Percentiles rank a stretch among this genome's conserved stretches.
Evolutionary conservation across 2,113 vertebrate species (phyloP).

Genomic region (Leucopternis melanops): DNA sequence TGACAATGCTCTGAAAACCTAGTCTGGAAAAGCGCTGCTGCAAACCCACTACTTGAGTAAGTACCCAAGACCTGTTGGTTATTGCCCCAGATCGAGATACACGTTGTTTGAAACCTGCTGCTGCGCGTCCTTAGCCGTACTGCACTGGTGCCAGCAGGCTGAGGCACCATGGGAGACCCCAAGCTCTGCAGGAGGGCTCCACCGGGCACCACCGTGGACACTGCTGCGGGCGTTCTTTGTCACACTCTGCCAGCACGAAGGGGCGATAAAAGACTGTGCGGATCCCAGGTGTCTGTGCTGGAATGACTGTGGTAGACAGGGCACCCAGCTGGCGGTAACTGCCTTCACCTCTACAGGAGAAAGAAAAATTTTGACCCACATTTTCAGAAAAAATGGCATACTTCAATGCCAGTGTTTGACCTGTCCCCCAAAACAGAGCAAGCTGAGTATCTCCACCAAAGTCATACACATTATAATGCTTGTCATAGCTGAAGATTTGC

Average conservation of each 20-base stretch:
- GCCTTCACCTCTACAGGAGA: background rate
- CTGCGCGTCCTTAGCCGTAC: rapidly evolving
- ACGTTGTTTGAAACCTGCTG: background rate
- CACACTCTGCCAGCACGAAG: background rate
- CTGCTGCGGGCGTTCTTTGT: background rate
- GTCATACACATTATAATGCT: rapidly evolving
- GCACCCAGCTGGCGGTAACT: background rate
- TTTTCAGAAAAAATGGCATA: background rate
- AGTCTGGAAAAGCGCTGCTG: background rate
- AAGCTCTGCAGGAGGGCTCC: background rate
- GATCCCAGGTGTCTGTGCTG: background rate
- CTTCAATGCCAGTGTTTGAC: background rate
- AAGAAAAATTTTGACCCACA: background rate
- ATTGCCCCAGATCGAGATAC: rapidly evolving
- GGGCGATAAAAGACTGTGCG: rapidly evolving
- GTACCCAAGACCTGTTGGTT: background rate
- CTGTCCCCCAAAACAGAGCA: background rate
- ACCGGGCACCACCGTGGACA: background rate
- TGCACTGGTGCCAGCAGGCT: background rate
- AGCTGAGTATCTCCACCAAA: background rate
- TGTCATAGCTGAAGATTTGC: background rate
- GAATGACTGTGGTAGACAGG: background rate
- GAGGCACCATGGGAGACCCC: rapidly evolving
- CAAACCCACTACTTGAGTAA: too few species aligned
- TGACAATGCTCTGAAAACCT: background rate